Evolutionary conservation across 37 sponge, comb jelly and placozoan genomes (phyloP), one percentile per base, ranked within the genome.

Genomic region (Diacarnus erythraeanus): DNA sequence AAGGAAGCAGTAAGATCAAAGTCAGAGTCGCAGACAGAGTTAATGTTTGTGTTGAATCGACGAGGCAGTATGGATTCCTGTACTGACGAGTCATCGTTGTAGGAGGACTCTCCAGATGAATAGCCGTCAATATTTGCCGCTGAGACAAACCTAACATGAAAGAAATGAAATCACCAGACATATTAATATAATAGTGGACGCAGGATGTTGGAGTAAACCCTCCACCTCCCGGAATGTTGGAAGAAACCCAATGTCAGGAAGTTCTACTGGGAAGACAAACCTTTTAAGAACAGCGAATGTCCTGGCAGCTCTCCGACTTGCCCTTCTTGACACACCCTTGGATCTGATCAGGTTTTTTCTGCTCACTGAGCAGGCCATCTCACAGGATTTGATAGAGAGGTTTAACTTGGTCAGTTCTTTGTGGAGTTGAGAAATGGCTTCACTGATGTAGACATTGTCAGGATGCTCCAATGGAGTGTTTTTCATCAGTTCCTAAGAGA

Each of bases 351-450:
- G 23, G 27, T 17, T 60, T 10, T 30, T 65, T 20, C 66, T 37
- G 20, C 22, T 58, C 31, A 77, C 77, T 17, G 72, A 70, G 64
- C 88, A 81, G 27, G 77, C 82, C 60, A 77, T 43, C 71, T 87
- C 77, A 41, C 88, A 87, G 39, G 77, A 76, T 64, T 77, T 74
- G 59, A 87, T 87, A 25, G 88, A 87, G 27, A 56, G 61, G 78
- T 90, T 81, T 26, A 90, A 60, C 25, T 27, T 41, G 21, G 71
- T 51, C 41, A 90, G 81, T 39, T 90, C 77, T 26, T 30, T 40
- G 42, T 76, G 59, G 9, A 90, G 59, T 23, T n/a, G 27, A 1
- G 59, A 47, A 29, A 90, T 1, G 2, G 82, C 90, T 0, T 71
- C 56, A 0, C 67, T 51, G 23, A 90, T 42, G 42, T 63, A 75